phyloP scores from a whole-genome alignment of 2,888 invertebrate species.

The Phymatocera aterrima region DNA sequence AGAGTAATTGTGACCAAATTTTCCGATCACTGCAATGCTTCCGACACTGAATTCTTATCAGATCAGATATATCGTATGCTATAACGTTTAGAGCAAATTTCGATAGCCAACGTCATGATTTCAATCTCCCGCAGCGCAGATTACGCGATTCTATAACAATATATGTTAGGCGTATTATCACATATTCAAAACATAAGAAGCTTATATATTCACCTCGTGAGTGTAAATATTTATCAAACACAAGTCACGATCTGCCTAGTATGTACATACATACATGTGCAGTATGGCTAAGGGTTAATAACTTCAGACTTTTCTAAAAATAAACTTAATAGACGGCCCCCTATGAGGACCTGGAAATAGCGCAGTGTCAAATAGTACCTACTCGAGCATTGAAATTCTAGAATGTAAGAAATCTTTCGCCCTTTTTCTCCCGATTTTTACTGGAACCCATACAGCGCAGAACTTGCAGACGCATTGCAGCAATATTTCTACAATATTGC shows the following conservation, averaged over 20 bases:
- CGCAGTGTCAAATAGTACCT: slow-evolving; percentile 39
- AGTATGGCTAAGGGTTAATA: slow-evolving; percentile 62
- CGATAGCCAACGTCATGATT: neutral
- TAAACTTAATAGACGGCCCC: slow-evolving; percentile 53
- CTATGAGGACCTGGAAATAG: slow-evolving; percentile 42
- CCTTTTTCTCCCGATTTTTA: neutral
- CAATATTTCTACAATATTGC: too few species aligned
- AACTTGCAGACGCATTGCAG: too few species aligned
- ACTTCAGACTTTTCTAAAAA: slow-evolving; percentile 66
- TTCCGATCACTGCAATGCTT: neutral
- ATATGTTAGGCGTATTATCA: neutral
- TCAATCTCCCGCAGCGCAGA: too few species aligned
- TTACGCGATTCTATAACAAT: neutral
- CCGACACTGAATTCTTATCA: neutral
- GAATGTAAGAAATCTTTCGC: neutral
- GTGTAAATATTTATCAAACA: slow-evolving; percentile 48
- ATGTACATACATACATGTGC: slow-evolving; percentile 19
- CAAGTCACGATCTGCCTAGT: slow-evolving; percentile 44
- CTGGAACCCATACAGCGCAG: too few species aligned
- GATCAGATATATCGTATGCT: neutral
- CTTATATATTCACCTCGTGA: neutral
- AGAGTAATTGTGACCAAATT: neutral
- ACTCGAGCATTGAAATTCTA: slow-evolving; percentile 24
- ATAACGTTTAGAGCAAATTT: neutral
- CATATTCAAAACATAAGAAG: neutral